phyloP scores from a whole-genome alignment of 1,140 invertebrate species.

The Bicyclus anynana region DNA sequence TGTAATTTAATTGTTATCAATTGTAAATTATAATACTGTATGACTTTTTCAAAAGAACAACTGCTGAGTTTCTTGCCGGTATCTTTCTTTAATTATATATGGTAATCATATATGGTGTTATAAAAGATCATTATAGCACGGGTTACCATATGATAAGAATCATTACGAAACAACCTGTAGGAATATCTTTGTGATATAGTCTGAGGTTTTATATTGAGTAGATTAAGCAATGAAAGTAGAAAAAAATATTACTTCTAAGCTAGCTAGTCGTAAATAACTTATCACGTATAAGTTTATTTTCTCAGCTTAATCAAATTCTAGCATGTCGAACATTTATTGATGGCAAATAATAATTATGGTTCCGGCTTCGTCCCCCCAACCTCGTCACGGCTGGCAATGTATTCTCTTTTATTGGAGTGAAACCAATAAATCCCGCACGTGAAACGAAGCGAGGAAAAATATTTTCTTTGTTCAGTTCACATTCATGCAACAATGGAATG shows the following conservation, averaged over 20 bases:
- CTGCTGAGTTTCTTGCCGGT: no score
- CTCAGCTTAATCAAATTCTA: not conserved
- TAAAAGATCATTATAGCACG: no score
- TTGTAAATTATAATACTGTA: no score
- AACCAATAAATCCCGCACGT: not conserved
- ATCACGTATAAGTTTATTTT: not conserved
- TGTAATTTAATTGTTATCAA: no score
- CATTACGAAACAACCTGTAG: no score
- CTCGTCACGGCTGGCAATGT: not conserved
- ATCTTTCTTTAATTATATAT: no score
- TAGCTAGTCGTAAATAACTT: not conserved
- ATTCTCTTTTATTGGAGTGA: not conserved
- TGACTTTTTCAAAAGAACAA: no score
- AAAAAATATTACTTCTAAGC: not conserved
- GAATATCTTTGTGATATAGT: no score
- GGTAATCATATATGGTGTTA: no score
- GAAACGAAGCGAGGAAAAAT: not conserved
- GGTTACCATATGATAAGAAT: no score
- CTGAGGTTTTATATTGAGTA: no score
- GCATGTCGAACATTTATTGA: not conserved
- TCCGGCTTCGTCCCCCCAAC: not conserved
- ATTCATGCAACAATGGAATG: not conserved
- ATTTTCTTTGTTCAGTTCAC: conserved; percentile 1
- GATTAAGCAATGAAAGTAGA: no score
- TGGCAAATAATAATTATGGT: not conserved